These are phyloP conservation scores for Channallabes apus DNA, from an alignment of 2,797 vertebrate genomes.

Conservation along the genomic window DNA sequence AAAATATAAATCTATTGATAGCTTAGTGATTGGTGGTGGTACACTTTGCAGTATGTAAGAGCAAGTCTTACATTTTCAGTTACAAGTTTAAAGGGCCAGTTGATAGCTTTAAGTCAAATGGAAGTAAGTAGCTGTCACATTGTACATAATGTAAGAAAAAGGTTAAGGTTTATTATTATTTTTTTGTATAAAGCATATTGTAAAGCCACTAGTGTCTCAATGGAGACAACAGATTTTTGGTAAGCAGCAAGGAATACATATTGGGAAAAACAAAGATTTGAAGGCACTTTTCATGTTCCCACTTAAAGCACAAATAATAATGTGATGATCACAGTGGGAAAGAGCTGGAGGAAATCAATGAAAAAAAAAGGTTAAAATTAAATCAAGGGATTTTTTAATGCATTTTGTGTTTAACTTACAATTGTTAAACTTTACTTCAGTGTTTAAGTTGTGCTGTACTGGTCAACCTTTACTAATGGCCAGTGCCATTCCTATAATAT, in stretches of 20 bases:
- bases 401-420: conserved; percentile 57
- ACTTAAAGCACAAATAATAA: conserved; percentile 38
- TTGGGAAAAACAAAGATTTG: conserved; percentile 50
- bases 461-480: conserved; percentile 54
- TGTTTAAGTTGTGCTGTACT: conserved; percentile 43
- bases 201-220: conserved; percentile 74
- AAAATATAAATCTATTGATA: conserved; percentile 5
- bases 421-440: conserved; percentile 51
- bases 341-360: conserved; percentile 27
- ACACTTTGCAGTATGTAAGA: conserved; percentile 17
- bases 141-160: conserved; percentile 82
- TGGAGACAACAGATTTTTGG: conserved; percentile 56
- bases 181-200: conserved; percentile 82
- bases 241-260: conserved; percentile 62
- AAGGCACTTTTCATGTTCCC: conserved; percentile 68
- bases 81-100: conserved; percentile 46
- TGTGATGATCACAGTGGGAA: conserved; percentile 5
- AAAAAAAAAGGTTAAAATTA: no score
- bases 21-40: conserved; percentile 39
- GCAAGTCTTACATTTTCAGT: conserved; percentile 60
- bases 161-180: conserved; percentile 65
- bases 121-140: conserved; percentile 40
- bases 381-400: background rate
- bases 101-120: background rate
- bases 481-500: conserved; percentile 53